Evolutionary conservation across 2,113 vertebrate species (phyloP), one percentile per base, ranked within the genome.

Genomic region (Mola mola): DNA sequence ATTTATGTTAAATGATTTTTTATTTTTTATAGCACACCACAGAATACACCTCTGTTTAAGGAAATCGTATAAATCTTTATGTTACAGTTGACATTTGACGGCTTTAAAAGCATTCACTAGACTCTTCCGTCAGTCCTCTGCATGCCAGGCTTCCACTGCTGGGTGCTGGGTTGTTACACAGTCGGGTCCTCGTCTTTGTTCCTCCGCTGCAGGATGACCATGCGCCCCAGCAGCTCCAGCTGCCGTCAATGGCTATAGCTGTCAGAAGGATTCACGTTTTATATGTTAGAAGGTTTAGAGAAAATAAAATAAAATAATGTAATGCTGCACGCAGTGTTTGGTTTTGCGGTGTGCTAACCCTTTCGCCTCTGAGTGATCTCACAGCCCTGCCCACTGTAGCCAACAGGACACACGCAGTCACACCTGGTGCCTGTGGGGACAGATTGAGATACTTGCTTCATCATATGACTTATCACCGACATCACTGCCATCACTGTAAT

Each of bases 191-290:
- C 0, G 65, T 90, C 75, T 73, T 93, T 2, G 60, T 87, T 17
- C 79, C 68, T 34, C 84, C 84, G 1, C 83, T 90, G 69, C 94
- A 95, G 0, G 89, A 28, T 1, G 95, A 93, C 95, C 95, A 98
- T 4, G 74, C 61, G 10, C 93, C 89, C 96, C 96, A 98, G 84
- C 96, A 98, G 38, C 83, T 95, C 96, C 96, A 98, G 46, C 63
- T 91, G 36, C 95, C 96, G 21, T 93, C 90, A 9, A 94, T 52
- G 34, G 77, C 75, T 48, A 90, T 36, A 48, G 70, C 96, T 98
- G 75, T 29, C 52, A 53, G 26, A 43, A 56, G 17, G 4, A 6
- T 17, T 40, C 9, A 43, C 1, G 15, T 17, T 17, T 38, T 12
- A 12, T 13, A 5, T 44, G 3, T 59, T 38, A 11, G 16, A 7